Evolutionary conservation across 2,113 vertebrate species (phyloP), one percentile per base, ranked within the genome.

Genomic region (Scomber colias): DNA sequence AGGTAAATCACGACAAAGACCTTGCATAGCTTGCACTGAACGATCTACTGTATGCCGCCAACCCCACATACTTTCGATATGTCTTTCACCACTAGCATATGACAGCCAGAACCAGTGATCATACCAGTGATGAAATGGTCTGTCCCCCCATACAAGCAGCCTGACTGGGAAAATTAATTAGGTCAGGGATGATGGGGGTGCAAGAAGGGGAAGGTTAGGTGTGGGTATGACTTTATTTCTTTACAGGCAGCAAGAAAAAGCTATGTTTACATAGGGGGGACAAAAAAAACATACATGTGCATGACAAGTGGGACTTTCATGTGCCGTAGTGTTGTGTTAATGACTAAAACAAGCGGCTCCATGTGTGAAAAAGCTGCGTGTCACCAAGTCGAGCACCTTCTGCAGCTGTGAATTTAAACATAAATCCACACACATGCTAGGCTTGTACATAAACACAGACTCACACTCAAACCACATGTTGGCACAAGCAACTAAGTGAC

Each of bases 261-360:
- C 55, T 65, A 0, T 83, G 81, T 90, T 86, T 88, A 86, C 49
- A 67, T 59, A 64, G 46, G 71, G 49, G 72, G 50, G 21, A 65
- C 44, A 78, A 72, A 73, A 74, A 74, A 84, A 87, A 84, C 71
- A 86, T 71, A 85, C 74, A 85, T 65, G 40, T 46, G 55, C 61
- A 82, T 81, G 75, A 89, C 80, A 88, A 83, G 87, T 76, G 66
- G 49, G 54, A 87, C 79, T 82, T 84, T 82, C 83, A 84, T 82
- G 67, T 84, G 85, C 54, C 11, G 30, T 69, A 68, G 85, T 70
- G 74, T 82, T 85, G 81, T 87, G 71, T 84, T 79, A 82, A 84
- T 82, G 74, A 78, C 50, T 82, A 70, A 84, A 88, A 82, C 66
- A 84, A 86, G 67, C 46, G 7, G 12, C 51, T 16, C 49, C 9